Conservation (phyloP, 2,113 vertebrate species). For the Camarhynchus parvulus region DNA sequence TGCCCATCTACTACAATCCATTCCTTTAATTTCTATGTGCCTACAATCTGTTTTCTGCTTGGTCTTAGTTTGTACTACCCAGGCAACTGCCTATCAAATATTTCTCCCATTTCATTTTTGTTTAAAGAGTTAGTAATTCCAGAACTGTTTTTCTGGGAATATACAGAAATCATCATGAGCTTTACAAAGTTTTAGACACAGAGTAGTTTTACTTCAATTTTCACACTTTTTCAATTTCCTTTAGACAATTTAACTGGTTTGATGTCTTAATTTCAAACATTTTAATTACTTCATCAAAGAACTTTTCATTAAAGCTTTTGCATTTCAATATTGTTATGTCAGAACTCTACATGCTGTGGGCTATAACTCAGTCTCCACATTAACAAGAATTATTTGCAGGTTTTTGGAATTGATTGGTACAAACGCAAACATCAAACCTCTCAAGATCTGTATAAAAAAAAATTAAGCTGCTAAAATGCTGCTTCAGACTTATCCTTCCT, state of each 20-base stretch:
- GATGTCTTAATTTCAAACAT: constrained; percentile 18
- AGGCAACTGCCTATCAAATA: not conserved
- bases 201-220: not conserved
- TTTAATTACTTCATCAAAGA: constrained; percentile 42
- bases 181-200: not conserved
- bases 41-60: not conserved
- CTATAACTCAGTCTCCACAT: not conserved
- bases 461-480: not conserved
- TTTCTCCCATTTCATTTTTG: not conserved
- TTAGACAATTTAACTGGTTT: not conserved
- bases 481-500: not conserved
- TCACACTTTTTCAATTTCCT: not conserved
- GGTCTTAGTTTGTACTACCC: not conserved
- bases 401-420: not conserved
- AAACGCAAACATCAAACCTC: not conserved
- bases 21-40: accelerated
- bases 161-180: not conserved
- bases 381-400: not conserved
- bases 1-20: not conserved
- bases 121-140: not conserved
- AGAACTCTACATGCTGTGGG: not conserved
- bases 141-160: not conserved
- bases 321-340: not conserved
- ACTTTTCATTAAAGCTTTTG: constrained; percentile 3
- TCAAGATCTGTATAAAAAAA: not conserved